These are phyloP conservation scores for Cenopis cana DNA, from an alignment of 2,888 invertebrate species.

Conservation along the genomic window DNA sequence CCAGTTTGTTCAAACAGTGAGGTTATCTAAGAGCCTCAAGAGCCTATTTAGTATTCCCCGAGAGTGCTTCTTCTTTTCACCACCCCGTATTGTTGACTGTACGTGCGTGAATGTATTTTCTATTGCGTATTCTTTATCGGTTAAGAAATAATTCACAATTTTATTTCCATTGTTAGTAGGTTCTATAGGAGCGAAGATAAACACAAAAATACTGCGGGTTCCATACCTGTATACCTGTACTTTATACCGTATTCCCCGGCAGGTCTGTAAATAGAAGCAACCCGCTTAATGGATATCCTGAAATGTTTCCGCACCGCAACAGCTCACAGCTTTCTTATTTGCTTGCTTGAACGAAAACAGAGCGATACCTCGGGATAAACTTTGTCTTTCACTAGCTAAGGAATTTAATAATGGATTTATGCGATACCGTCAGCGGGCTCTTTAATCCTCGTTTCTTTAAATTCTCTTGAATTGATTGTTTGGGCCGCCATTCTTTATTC, in stretches of 20 bases:
- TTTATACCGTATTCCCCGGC: background rate
- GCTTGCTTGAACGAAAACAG: conserved; percentile 22
- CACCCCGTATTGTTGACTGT: conserved; percentile 24
- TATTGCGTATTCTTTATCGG: conserved; percentile 25
- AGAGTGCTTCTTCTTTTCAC: conserved; percentile 22
- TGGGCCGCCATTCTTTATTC: conserved; percentile 24
- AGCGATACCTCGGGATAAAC: conserved; percentile 26
- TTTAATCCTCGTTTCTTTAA: conserved; percentile 30
- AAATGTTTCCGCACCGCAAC: conserved; percentile 9
- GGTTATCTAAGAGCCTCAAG: background rate
- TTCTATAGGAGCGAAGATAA: too few relatives aligned
- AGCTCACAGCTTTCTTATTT: conserved; percentile 34
- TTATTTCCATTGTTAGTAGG: conserved; percentile 2
- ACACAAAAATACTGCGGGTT: too few relatives aligned
- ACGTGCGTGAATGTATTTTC: conserved; percentile 35
- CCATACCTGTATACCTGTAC: too few relatives aligned
- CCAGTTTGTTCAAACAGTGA: conserved; percentile 19
- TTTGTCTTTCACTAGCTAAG: conserved; percentile 29
- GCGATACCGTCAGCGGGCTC: conserved; percentile 10
- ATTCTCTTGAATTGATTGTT: conserved; percentile 25
- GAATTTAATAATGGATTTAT: conserved; percentile 36
- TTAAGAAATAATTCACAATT: conserved; percentile 3
- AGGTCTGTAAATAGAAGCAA: conserved; percentile 33
- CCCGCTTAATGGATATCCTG: conserved; percentile 36
- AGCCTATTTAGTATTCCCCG: conserved; percentile 27